A percentile compares a stretch with the other conserved stretches of the same genome.
phyloP scores from a whole-genome alignment of 2,797 vertebrate genomes.

The Sparus aurata region DNA sequence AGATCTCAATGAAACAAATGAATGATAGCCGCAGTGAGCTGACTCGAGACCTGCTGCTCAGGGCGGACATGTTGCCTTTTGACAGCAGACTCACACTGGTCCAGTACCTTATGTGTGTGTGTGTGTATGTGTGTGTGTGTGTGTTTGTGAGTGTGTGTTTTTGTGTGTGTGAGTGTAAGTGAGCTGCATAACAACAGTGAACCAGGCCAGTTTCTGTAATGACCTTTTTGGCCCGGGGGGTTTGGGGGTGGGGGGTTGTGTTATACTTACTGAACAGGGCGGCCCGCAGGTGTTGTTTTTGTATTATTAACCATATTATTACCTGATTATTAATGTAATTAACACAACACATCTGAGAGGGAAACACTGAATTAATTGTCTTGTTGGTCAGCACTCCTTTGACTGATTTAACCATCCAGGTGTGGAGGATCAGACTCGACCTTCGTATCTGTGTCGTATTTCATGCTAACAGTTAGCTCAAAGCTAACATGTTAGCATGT shows the following conservation, averaged over 20 bases:
- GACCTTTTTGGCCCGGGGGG: constrained; percentile 14
- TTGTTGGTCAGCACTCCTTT: constrained; percentile 8
- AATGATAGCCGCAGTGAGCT: constrained; percentile 39
- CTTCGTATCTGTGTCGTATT: background rate
- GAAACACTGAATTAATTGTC: constrained; percentile 21
- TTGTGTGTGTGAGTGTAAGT: constrained; percentile 23
- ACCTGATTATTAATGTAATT: constrained; percentile 51
- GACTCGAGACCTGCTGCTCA: constrained; percentile 58
- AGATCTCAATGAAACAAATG: background rate
- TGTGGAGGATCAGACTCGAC: background rate
- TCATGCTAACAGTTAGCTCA: constrained; percentile 13
- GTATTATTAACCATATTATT: constrained; percentile 43
- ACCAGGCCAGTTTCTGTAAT: constrained; percentile 53
- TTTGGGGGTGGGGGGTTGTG: background rate
- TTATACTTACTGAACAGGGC: constrained; percentile 26
- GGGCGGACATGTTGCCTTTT: constrained; percentile 76
- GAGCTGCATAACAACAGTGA: constrained; percentile 45
- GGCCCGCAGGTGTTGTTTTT: constrained; percentile 25
- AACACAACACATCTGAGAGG: constrained; percentile 36
- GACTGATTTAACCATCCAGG: constrained; percentile 12
- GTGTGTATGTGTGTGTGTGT: constrained; percentile 1
- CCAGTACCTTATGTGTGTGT: constrained; percentile 56
- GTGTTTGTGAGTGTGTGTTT: constrained; percentile 10
- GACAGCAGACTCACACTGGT: constrained; percentile 78
- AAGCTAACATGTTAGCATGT: constrained; percentile 28